A percentile compares a stretch with the other conserved stretches of the same genome.
Conservation (phyloP, 2,113 vertebrate genomes). For the Morone chrysops region DNA sequence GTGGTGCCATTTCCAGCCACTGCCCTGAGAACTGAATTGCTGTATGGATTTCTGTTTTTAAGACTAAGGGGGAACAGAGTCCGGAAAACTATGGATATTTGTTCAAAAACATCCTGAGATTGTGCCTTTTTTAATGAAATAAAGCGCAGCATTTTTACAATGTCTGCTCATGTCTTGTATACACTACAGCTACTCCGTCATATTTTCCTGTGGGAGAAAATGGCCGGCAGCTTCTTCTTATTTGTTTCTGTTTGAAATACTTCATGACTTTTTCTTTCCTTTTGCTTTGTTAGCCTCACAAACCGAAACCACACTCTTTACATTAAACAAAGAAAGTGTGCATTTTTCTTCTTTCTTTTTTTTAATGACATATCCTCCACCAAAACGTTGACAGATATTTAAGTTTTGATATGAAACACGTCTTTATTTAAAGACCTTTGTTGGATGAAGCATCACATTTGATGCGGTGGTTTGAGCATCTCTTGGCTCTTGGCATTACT, state of each 20-base stretch:
- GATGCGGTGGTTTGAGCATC: conserved; percentile 65
- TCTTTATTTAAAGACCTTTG: conserved; percentile 73
- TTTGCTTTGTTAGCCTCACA: conserved; percentile 56
- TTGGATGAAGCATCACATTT: conserved; percentile 63
- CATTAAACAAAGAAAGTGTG: conserved; percentile 47
- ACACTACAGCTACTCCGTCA: conserved; percentile 38
- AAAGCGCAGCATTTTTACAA: conserved; percentile 42
- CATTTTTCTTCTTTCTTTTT: conserved; percentile 23
- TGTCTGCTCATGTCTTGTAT: conserved; percentile 29
- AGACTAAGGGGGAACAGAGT: conserved; percentile 37
- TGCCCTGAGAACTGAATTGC: conserved; percentile 29
- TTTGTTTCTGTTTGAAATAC: conserved; percentile 53
- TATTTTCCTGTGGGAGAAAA: conserved; percentile 51
- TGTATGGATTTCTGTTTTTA: conserved; percentile 40
- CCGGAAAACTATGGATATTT: conserved; percentile 35
- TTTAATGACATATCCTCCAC: conserved; percentile 61
- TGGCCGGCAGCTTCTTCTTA: conserved; percentile 63
- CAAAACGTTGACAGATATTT: conserved; percentile 68
- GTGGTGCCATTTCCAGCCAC: conserved; percentile 38
- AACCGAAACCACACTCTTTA: conserved; percentile 60
- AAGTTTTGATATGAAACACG: conserved; percentile 72
- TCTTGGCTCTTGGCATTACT: conserved; percentile 66
- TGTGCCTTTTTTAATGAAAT: conserved; percentile 61
- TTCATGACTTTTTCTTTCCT: conserved; percentile 36
- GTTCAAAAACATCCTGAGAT: conserved; percentile 40